phyloP scores from a whole-genome alignment of 2,797 vertebrate genomes.

The Crocidura indochinensis region DNA sequence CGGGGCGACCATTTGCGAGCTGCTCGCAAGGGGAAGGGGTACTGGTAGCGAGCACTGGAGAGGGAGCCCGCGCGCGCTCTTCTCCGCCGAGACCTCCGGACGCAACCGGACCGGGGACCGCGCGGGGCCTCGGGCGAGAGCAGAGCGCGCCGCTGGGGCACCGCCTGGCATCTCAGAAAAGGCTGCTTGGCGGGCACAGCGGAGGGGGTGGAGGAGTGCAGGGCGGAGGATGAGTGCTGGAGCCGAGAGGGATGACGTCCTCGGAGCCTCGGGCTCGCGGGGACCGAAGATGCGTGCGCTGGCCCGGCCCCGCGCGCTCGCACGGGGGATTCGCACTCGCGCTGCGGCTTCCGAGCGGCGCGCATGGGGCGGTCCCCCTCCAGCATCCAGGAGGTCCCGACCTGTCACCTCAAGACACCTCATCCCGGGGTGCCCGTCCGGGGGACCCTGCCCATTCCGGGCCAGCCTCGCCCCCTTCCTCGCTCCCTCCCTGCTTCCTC shows the following conservation, averaged over 20 bases:
- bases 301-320: neutral
- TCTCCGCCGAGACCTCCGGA: neutral
- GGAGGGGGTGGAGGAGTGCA: constrained; percentile 45
- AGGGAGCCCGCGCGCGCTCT: constrained; percentile 34
- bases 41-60: neutral
- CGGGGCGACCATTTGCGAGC: neutral
- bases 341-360: constrained; percentile 13
- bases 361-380: constrained; percentile 15
- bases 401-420: neutral
- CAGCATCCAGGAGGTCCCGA: neutral
- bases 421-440: neutral
- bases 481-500: constrained; percentile 70
- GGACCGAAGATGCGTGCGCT: constrained; percentile 56
- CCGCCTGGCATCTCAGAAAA: constrained; percentile 7
- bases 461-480: constrained; percentile 68
- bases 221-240: constrained; percentile 72
- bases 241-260: constrained; percentile 77
- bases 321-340: neutral
- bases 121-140: constrained; percentile 8
- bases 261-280: constrained; percentile 46
- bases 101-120: neutral
- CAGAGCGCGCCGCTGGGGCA: neutral
- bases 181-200: neutral
- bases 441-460: constrained; percentile 4
- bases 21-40: neutral